Evolutionary conservation across 2,113 vertebrate genomes (phyloP).

Genomic region (Clarias magur): DNA sequence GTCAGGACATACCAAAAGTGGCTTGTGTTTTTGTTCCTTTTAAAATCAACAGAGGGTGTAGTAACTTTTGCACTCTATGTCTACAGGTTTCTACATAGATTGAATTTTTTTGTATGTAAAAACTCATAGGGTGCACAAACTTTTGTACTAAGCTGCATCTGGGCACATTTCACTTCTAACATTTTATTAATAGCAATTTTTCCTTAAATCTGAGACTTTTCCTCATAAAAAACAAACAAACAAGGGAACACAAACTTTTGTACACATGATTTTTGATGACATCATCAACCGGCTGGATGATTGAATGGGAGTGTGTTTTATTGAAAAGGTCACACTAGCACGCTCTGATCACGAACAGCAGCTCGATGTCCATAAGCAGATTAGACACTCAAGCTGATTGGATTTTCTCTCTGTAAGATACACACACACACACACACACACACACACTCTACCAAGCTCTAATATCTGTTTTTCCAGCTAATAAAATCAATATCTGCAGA

Average conservation of each 20-base stretch:
- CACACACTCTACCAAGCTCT: not conserved
- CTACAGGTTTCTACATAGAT: not conserved
- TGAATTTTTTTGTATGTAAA: not conserved
- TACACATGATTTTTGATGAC: not conserved
- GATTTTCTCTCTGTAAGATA: not conserved
- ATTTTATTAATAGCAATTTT: not conserved
- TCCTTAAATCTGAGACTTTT: not conserved
- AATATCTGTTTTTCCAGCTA: not conserved
- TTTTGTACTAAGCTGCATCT: not conserved
- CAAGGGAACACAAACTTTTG: not conserved
- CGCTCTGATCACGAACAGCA: not conserved
- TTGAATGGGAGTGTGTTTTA: not conserved
- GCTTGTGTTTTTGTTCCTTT: not conserved
- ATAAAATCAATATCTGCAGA: not conserved
- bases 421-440: not conserved
- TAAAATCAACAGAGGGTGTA: not conserved
- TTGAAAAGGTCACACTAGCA: not conserved
- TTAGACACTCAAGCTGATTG: not conserved
- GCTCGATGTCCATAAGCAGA: constrained; percentile 1
- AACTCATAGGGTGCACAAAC: not conserved
- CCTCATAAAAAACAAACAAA: not conserved
- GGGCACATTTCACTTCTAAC: not conserved
- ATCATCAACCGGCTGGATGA: not conserved
- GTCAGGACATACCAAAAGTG: too few species aligned
- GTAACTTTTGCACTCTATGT: not conserved